Base-by-base conservation (phyloP, 2,888 invertebrate genomes). In the Pharmacophagus antenor region DNA sequence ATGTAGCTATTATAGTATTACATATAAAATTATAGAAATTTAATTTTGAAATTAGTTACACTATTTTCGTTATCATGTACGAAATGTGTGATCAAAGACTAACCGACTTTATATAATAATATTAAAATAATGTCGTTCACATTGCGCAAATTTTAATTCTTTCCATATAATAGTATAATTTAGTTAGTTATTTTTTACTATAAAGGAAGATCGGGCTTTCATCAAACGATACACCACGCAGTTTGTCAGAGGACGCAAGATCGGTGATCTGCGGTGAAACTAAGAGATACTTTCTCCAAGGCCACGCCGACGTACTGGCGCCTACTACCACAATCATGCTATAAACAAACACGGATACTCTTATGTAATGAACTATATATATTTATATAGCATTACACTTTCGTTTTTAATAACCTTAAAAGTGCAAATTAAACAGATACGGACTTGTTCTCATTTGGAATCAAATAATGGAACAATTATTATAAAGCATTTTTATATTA, bases 211-310 rank as follows among this genome's bases (percentile, higher is more conserved):
- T 66, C 60, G 52, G 46, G 47, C 64, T 65, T 65, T 65, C 65
- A 62, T 67, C 65, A 67, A 49, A 31, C 17, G 27, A 50, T 62
- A 64, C 62, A 62, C 51, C 51, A 55, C 56, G 62, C 58, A 67
- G 67, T 64, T 67, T 65, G 63, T 37, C 61, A 60, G 61, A 62
- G 50, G 50, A 57, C 49, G 58, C 52, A 47, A 25, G 44, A 62
- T 57, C 50, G 59, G 58, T 73, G 71, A 75, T 59, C 22, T 53
- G 77, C 68, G 76, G 85, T 79, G 84, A 84, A 84, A 82, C 84
- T 76, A 70, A 68, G 67, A 70, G 69, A 72, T 62, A 86, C 87
- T 88, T 87, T 88, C 88, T 78, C 86, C 83, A 85, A 86, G 84
- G 82, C 86, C 80, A 76, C 73, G 70, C 67, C 74, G 84, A 80